Percentiles rank a stretch among this genome's conserved stretches.
Conservation (phyloP, 1,140 invertebrate species). For the Neoseiulus cucumeris region DNA sequence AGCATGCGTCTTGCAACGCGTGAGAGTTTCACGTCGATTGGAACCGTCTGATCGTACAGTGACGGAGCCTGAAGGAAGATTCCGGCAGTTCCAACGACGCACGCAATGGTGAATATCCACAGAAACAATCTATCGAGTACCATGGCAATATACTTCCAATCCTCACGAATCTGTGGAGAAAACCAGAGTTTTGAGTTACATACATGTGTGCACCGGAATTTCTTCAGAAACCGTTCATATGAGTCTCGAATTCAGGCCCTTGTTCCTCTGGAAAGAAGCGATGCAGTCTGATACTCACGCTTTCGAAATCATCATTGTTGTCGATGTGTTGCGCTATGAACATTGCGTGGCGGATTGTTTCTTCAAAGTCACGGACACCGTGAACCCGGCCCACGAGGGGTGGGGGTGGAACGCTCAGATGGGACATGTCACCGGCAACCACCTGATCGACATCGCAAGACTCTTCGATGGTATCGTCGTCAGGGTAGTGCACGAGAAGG, state of each 20-base stretch:
- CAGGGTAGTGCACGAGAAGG: no score
- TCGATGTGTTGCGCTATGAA: slow-evolving; percentile 84
- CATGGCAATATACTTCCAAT: slow-evolving; percentile 95
- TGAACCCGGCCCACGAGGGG: neutral
- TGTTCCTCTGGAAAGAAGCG: no score
- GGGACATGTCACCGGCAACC: no score
- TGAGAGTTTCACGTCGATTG: slow-evolving; percentile 72
- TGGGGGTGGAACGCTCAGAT: no score
- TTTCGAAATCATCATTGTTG: slow-evolving; percentile 81
- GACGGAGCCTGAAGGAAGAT: slow-evolving; percentile 89
- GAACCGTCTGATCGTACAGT: slow-evolving; percentile 76
- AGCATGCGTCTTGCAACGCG: slow-evolving; percentile 39
- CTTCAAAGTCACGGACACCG: slow-evolving; percentile 32
- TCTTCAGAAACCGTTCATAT: no score
- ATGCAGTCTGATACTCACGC: slow-evolving; percentile 52
- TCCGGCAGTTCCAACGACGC: slow-evolving; percentile 65
- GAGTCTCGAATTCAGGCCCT: no score
- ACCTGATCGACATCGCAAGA: no score
- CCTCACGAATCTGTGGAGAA: slow-evolving; percentile 58
- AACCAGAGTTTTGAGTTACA: slow-evolving; percentile 18
- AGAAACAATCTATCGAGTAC: slow-evolving; percentile 86
- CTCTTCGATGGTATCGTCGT: no score
- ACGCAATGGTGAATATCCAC: slow-evolving; percentile 85
- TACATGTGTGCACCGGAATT: no score
- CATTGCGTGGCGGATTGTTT: slow-evolving; percentile 64